phyloP scores from a whole-genome alignment of 2,888 invertebrate species.

The Ecliptopera silaceata region DNA sequence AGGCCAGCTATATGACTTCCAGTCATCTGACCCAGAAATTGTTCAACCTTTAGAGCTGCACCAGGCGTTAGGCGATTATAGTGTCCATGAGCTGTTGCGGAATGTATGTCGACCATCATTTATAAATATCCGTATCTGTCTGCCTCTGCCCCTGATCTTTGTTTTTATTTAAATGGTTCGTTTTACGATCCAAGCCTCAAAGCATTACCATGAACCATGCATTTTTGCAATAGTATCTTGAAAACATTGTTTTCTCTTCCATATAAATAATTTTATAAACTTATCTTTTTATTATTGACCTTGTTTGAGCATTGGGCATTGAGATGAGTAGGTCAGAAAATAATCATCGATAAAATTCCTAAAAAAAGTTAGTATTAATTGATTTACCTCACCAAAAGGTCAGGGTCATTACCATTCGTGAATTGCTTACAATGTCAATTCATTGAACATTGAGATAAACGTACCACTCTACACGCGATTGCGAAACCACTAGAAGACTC shows the following conservation, averaged over 20 bases:
- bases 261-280: background rate
- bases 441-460: background rate
- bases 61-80: constrained; percentile 66
- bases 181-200: no score
- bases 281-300: no score
- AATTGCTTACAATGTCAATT: constrained; percentile 5
- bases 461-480: background rate
- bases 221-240: no score
- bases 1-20: constrained; percentile 66
- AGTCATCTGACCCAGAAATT: constrained; percentile 48
- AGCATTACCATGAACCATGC: no score
- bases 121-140: no score
- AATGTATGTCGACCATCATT: constrained; percentile 48
- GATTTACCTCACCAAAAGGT: background rate
- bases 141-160: no score
- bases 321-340: background rate
- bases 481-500: background rate
- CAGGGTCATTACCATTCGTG: constrained; percentile 13
- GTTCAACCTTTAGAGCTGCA: constrained; percentile 60
- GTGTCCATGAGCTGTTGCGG: constrained; percentile 64
- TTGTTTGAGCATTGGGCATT: background rate
- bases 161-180: no score
- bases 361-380: background rate
- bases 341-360: background rate
- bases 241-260: background rate